Evolutionary conservation across 1,140 invertebrate species (phyloP).

Genomic region (Dendroctonus valens): DNA sequence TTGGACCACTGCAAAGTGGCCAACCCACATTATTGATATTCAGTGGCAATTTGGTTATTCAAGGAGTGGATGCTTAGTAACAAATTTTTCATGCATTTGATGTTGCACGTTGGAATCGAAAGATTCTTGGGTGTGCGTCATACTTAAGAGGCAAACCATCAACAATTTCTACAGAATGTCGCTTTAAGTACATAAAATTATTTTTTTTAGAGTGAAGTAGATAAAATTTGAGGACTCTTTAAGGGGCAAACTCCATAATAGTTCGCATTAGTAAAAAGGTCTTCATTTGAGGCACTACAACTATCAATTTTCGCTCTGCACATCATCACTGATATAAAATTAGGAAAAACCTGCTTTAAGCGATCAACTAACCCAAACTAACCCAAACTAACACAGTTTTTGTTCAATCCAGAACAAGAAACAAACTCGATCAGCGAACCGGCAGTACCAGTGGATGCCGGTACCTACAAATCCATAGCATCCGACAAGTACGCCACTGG

Average conservation of each 20-base stretch:
- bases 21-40: background rate
- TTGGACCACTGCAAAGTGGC: background rate
- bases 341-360: too few relatives aligned
- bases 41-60: too few relatives aligned
- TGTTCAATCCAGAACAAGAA: background rate
- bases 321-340: too few relatives aligned
- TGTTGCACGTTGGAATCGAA: background rate
- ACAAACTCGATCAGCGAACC: constrained; percentile 9
- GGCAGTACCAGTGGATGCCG: background rate
- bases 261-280: too few relatives aligned
- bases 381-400: too few relatives aligned
- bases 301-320: too few relatives aligned
- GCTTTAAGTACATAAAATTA: background rate
- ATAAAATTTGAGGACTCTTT: background rate
- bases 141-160: background rate
- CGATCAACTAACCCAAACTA: too few relatives aligned
- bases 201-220: background rate
- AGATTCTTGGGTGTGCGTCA: background rate
- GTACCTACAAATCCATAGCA: constrained; percentile 14
- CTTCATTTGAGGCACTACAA: too few relatives aligned
- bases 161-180: background rate
- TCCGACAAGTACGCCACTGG: constrained; percentile 15
- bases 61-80: too few relatives aligned
- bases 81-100: background rate
- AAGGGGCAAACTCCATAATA: too few relatives aligned